phyloP scores from a whole-genome alignment of 2,888 invertebrate species.

The Prenolepis imparis region DNA sequence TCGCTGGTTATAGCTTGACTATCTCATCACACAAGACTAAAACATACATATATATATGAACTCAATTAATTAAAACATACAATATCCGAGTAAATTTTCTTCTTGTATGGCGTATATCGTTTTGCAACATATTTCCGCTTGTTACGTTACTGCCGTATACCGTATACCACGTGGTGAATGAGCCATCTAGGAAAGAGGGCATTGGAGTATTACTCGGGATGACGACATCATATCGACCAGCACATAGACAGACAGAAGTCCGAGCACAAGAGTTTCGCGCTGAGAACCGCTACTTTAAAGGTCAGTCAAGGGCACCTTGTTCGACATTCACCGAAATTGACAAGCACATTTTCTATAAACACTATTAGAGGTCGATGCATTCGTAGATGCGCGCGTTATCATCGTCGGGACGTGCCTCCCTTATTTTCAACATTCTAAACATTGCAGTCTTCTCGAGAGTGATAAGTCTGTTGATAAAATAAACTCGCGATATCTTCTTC shows the following conservation, averaged over 20 bases:
- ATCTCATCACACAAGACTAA: background rate
- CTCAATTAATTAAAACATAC: background rate
- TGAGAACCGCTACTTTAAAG: constrained; percentile 80
- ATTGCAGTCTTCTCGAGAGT: too few species aligned
- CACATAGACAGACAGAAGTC: constrained; percentile 52
- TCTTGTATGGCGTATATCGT: background rate
- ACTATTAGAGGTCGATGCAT: constrained; percentile 56
- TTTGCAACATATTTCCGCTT: background rate
- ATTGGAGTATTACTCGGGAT: constrained; percentile 53
- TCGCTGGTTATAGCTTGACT: background rate
- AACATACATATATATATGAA: background rate
- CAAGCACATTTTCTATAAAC: constrained; percentile 20
- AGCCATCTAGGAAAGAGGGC: constrained; percentile 53
- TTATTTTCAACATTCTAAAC: constrained; percentile 21
- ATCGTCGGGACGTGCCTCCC: background rate
- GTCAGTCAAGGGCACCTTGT: constrained; percentile 82
- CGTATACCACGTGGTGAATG: constrained; percentile 58
- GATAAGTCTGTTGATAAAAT: constrained; percentile 49
- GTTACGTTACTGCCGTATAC: constrained; percentile 43
- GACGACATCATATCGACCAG: constrained; percentile 78
- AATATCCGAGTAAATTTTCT: background rate
- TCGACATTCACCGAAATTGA: constrained; percentile 77
- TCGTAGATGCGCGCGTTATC: background rate
- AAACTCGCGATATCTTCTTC: constrained; percentile 14
- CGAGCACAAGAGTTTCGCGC: background rate